Evolutionary conservation across 1,140 invertebrate species (phyloP).

Genomic region (Pogonomyrmex barbatus): DNA sequence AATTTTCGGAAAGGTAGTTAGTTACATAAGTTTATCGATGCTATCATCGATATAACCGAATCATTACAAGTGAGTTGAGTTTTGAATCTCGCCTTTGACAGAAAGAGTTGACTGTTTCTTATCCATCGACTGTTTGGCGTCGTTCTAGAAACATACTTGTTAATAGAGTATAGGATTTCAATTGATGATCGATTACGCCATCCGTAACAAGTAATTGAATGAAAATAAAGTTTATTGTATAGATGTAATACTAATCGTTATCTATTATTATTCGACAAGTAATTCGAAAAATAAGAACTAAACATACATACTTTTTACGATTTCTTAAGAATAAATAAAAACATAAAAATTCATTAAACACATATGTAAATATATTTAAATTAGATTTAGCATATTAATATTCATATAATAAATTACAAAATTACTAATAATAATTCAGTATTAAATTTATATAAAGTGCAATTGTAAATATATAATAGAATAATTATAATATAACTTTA

Average conservation of each 20-base stretch:
- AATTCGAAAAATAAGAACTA: neutral
- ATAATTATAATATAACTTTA: neutral
- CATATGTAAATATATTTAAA: neutral
- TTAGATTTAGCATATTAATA: neutral
- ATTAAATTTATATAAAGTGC: neutral
- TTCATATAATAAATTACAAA: neutral
- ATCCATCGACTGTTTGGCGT: neutral
- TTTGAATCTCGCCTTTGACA: neutral
- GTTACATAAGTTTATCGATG: neutral
- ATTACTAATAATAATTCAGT: neutral
- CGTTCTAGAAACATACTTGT: neutral
- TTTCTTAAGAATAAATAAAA: neutral
- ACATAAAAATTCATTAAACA: neutral
- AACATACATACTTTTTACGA: neutral
- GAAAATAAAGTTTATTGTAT: slow-evolving; percentile 31
- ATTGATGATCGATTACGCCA: slow-evolving; percentile 42
- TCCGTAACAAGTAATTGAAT: slow-evolving; percentile 53
- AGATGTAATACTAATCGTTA: neutral
- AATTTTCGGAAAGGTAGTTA: slow-evolving; percentile 2
- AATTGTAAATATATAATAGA: neutral
- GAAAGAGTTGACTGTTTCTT: neutral
- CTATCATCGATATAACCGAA: neutral
- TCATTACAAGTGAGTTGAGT: slow-evolving; percentile 13
- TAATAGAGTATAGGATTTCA: slow-evolving; percentile 53
- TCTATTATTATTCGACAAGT: neutral